Evolutionary conservation across 2,888 invertebrate species (phyloP).

Genomic region (Orthosia incerta): DNA sequence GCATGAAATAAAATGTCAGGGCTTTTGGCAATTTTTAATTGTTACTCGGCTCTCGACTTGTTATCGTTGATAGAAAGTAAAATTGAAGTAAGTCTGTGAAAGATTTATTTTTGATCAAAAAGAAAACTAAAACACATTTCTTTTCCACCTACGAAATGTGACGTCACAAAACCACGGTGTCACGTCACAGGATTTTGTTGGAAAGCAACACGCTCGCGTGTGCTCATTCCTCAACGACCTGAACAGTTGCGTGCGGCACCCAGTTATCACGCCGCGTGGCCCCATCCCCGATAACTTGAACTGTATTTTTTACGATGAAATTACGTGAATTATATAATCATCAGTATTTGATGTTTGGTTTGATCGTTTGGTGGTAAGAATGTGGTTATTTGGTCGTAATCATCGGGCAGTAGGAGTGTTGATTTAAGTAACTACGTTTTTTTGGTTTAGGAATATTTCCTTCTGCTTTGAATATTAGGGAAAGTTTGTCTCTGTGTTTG

Average conservation of each 20-base stretch:
- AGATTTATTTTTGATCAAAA: neutral
- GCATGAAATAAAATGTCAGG: too few relatives aligned
- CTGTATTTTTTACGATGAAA: conserved; percentile 81
- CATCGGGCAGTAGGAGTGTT: neutral
- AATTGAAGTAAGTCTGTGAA: too few relatives aligned
- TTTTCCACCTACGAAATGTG: neutral
- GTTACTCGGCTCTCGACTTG: too few relatives aligned
- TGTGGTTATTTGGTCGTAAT: conserved; percentile 34
- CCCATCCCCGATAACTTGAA: conserved; percentile 75
- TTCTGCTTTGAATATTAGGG: neutral
- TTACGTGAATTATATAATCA: conserved; percentile 80
- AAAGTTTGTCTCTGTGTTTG: neutral
- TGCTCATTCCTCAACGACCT: conserved; percentile 66
- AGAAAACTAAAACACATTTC: neutral
- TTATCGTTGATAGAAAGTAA: too few relatives aligned
- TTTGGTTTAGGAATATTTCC: neutral
- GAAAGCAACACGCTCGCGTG: conserved; percentile 18
- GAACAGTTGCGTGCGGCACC: conserved; percentile 69
- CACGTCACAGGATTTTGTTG: conserved; percentile 6
- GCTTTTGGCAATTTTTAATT: too few relatives aligned
- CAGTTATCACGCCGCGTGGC: conserved; percentile 80
- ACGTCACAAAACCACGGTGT: conserved; percentile 8
- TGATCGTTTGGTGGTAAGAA: conserved; percentile 49
- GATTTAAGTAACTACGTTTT: neutral
- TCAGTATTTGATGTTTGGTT: conserved; percentile 68